Percentiles rank a stretch among this genome's conserved stretches.
Conservation (phyloP, 2,113 vertebrate genomes). For the Larimichthys polyactis region DNA sequence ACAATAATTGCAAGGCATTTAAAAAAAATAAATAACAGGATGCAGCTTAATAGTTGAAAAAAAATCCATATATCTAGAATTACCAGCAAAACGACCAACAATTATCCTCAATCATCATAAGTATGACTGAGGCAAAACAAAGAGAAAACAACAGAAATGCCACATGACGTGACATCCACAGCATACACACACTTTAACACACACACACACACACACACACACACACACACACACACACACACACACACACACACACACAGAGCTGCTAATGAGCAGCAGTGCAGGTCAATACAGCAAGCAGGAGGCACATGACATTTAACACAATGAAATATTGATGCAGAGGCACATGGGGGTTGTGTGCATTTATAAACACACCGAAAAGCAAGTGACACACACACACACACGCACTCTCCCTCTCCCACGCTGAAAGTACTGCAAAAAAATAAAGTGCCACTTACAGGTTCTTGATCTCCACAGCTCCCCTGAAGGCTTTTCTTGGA, state of each 20-base stretch:
- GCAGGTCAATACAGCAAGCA: conserved; percentile 74
- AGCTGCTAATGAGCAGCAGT: conserved; percentile 66
- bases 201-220: no score
- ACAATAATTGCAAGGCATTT: conserved; percentile 76
- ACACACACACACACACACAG: conserved; percentile 36
- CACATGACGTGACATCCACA: conserved; percentile 30
- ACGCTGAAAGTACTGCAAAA: conserved; percentile 16
- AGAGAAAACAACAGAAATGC: conserved; percentile 56
- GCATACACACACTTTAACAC: no score
- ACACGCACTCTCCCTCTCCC: background rate
- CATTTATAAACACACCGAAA: conserved; percentile 56
- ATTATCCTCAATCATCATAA: conserved; percentile 70
- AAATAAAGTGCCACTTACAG: conserved; percentile 88
- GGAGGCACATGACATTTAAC: conserved; percentile 82
- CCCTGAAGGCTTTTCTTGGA: conserved; percentile 97
- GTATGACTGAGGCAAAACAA: conserved; percentile 62
- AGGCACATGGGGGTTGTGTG: conserved; percentile 56
- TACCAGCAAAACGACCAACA: conserved; percentile 66
- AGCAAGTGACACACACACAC: conserved; percentile 15
- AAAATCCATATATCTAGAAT: conserved; percentile 76
- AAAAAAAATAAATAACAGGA: conserved; percentile 49
- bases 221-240: conserved; percentile 23
- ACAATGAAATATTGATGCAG: conserved; percentile 83
- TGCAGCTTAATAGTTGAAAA: conserved; percentile 46
- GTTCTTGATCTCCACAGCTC: conserved; percentile 98